Percentiles rank a stretch among this genome's conserved stretches.
phyloP scores from a whole-genome alignment of 2,113 vertebrate genomes.

The Psettodes erumei region DNA sequence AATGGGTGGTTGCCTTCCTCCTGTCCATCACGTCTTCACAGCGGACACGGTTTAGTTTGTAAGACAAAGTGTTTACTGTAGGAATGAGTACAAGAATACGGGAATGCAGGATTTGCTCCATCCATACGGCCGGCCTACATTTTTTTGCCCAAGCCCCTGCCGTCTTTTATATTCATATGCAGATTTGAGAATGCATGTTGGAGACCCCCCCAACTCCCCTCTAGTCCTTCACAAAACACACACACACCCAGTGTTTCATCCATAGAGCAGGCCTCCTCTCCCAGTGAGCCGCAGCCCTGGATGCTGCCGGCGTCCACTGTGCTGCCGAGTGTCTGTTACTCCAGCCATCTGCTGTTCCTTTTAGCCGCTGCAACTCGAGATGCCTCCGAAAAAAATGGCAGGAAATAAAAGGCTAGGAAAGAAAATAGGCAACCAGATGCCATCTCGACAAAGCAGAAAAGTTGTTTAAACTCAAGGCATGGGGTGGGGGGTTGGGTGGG shows the following conservation, averaged over 20 bases:
- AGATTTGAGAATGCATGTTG: conserved; percentile 65
- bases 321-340: conserved; percentile 84
- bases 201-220: conserved; percentile 51
- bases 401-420: conserved; percentile 82
- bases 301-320: conserved; percentile 78
- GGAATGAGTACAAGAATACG: conserved; percentile 75
- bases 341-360: conserved; percentile 87
- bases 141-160: conserved; percentile 47
- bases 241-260: conserved; percentile 62
- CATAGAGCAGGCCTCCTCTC: conserved; percentile 58
- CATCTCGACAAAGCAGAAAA: conserved; percentile 80
- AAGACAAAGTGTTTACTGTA: conserved; percentile 62
- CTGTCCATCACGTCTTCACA: conserved; percentile 12
- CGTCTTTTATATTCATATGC: conserved; percentile 61
- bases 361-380: conserved; percentile 85
- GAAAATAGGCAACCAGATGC: conserved; percentile 87
- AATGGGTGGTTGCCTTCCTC: conserved; percentile 20
- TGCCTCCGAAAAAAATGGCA: conserved; percentile 75
- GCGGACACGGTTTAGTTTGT: neutral
- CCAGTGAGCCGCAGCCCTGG: conserved; percentile 70
- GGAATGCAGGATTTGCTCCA: conserved; percentile 58
- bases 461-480: conserved; percentile 81
- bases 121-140: conserved; percentile 43
- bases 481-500: conserved; percentile 30
- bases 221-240: conserved; percentile 55